phyloP scores from a whole-genome alignment of 2,113 vertebrate species.

The Pampusana beccarii region DNA sequence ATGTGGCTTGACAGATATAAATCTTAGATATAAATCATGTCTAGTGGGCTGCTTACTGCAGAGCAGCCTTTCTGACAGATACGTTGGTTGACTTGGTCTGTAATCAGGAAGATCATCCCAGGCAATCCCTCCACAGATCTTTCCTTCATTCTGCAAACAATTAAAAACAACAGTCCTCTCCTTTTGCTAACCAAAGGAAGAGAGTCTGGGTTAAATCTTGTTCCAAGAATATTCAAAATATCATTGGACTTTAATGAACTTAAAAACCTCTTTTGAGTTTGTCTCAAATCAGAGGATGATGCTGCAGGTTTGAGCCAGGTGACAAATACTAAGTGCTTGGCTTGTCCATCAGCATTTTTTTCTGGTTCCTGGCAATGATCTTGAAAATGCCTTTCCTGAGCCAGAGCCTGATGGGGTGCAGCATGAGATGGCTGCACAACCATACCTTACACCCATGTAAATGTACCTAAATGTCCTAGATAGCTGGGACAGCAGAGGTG shows the following conservation, averaged over 20 bases:
- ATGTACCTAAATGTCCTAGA: neutral
- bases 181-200: neutral
- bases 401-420: neutral
- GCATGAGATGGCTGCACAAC: neutral
- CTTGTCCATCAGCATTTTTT: neutral
- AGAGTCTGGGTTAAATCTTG: neutral
- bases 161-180: neutral
- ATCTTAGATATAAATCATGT: neutral
- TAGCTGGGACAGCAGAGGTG: neutral
- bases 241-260: neutral
- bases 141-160: neutral
- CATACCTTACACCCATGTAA: neutral
- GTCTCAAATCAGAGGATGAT: neutral
- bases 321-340: neutral
- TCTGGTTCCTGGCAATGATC: neutral
- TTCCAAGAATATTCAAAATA: neutral
- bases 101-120: neutral
- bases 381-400: neutral
- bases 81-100: neutral
- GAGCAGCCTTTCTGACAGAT: neutral
- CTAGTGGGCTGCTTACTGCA: neutral
- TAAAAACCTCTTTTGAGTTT: neutral
- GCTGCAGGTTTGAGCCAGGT: neutral
- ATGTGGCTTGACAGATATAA: neutral
- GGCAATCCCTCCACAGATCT: neutral